Percentiles rank a stretch among this genome's conserved stretches.
Conservation (phyloP, 2,113 vertebrate genomes). For the Grammomys surdaster region DNA sequence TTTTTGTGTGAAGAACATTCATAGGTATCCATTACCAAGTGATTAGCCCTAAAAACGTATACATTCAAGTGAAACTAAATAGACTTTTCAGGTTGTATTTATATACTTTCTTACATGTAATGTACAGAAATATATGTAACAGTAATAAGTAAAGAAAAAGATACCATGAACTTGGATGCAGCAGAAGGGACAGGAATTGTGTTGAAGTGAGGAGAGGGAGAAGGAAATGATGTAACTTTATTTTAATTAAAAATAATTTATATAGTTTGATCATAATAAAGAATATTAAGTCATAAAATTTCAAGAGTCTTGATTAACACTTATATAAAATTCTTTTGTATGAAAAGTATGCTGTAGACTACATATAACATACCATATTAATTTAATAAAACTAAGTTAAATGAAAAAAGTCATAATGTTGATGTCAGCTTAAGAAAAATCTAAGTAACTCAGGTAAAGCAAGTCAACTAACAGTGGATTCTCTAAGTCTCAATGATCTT, state of each 20-base stretch:
- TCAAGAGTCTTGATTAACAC: not conserved
- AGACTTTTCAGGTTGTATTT: not conserved
- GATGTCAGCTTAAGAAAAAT: not conserved
- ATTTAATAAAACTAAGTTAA: not conserved
- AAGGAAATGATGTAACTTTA: not conserved
- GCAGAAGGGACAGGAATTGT: not conserved
- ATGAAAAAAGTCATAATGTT: not conserved
- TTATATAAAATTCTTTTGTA: not conserved
- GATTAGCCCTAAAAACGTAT: not conserved
- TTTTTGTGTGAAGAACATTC: not conserved
- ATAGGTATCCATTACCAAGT: not conserved
- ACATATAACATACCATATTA: not conserved
- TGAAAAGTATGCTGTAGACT: not conserved
- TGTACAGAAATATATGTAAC: not conserved
- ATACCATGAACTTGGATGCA: too few relatives aligned
- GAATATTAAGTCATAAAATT: constrained; percentile 22
- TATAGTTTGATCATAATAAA: not conserved
- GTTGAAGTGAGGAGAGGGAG: not conserved
- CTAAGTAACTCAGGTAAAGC: not conserved
- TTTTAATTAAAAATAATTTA: not conserved
- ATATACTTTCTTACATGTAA: not conserved
- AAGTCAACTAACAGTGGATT: not conserved
- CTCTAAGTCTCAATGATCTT: not conserved
- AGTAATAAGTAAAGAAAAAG: not conserved
- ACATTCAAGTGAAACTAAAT: not conserved